A percentile compares a stretch with the other conserved stretches of the same genome.
Evolutionary conservation across 2,797 vertebrate species (phyloP).

Genomic region (Cynopterus sphinx): DNA sequence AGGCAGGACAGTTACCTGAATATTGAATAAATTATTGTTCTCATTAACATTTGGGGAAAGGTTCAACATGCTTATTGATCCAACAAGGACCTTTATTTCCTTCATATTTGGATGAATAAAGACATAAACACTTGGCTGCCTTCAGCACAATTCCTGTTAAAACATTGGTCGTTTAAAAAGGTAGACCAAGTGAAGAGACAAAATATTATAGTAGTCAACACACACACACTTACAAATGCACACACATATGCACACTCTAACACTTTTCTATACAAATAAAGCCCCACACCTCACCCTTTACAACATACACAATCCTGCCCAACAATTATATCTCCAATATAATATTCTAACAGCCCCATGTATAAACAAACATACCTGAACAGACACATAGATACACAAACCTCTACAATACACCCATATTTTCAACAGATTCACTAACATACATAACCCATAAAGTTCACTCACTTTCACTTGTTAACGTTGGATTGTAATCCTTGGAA

Average conservation of each 20-base stretch:
- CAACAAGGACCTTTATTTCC: slow-evolving; percentile 23
- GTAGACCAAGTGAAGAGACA: neutral
- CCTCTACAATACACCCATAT: neutral
- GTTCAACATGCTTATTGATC: slow-evolving; percentile 10
- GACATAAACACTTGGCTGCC: neutral
- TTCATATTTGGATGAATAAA: slow-evolving; percentile 1
- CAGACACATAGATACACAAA: neutral
- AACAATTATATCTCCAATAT: neutral
- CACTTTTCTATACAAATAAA: neutral
- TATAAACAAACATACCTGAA: neutral
- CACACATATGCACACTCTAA: neutral
- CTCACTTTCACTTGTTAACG: neutral
- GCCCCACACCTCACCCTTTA: neutral
- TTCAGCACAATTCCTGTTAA: slow-evolving; percentile 14
- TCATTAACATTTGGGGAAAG: slow-evolving; percentile 21
- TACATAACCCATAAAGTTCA: neutral
- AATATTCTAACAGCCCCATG: neutral
- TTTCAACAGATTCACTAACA: neutral
- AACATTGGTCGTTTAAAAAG: slow-evolving; percentile 35
- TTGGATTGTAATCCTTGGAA: neutral
- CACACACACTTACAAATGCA: neutral
- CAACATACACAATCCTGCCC: neutral
- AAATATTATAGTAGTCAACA: neutral
- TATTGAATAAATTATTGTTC: slow-evolving; percentile 14
- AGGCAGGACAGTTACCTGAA: neutral